Base-by-base conservation (phyloP, 2,113 vertebrate species). In the Phycodurus eques region DNA sequence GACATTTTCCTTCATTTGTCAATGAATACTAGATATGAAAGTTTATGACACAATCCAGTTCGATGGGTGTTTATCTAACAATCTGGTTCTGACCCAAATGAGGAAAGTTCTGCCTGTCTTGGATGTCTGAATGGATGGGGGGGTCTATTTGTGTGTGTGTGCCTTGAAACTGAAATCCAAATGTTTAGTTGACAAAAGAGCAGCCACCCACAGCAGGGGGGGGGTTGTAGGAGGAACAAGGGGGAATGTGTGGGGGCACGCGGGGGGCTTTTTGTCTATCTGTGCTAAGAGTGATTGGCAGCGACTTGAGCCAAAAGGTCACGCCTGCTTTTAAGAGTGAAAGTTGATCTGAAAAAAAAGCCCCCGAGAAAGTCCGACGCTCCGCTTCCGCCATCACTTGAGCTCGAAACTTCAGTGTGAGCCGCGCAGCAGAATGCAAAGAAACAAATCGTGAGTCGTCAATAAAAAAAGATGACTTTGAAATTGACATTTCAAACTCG, bases 111-210 rank as follows among this genome's bases (percentile, higher is more conserved):
- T 27, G 71, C 33, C 39, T 19, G 61, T 19, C 49, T 5, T 44
- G 62, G 11, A 17, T 11, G 20, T 14, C 35, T 56, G 39, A n/a
- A n/a, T 27, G 56, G 20, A 13, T 27, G 22, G 17, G 17, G 17
- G 49, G 15, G 14, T 14, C 12, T 14, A 13, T 4, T 12, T 56
- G 20, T 56, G 20, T 22, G n/a, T 22, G 35, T 77, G 76, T 72
- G 76, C 61, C 62, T 68, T 79, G 22, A 72, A 77, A 78, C 76
- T 75, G 47, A 80, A 84, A 76, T 74, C 68, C 72, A 79, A 85
- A 84, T 35, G 8, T 39, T 27, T 13, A 10, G 46, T 35, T 66
- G 64, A 85, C 82, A 61, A 81, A 83, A 84, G 39, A 70, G 71
- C 0, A 33, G 67, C 15, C 44, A 65, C 62, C 68, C 33, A 77